These are phyloP conservation scores for Epicauta chinensis DNA, from an alignment of 1,140 invertebrate species.

Conservation along the genomic window DNA sequence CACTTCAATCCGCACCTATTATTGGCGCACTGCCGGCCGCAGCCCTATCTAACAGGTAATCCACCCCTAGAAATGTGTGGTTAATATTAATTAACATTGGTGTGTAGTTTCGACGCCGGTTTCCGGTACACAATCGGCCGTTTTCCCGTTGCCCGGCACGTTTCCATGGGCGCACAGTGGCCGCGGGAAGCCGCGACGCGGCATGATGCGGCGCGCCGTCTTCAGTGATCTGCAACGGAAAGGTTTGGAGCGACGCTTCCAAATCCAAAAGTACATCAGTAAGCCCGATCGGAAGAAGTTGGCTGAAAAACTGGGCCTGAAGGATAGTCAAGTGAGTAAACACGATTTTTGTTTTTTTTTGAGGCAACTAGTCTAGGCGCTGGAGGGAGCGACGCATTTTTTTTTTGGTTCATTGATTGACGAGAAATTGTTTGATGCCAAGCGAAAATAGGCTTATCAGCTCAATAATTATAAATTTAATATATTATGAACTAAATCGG, in stretches of 20 bases:
- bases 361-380: too few species aligned
- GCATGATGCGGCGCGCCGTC: conserved; percentile 91
- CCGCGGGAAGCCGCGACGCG: conserved; percentile 76
- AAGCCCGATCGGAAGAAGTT: conserved; percentile 95
- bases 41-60: conserved; percentile 51
- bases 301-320: conserved; percentile 90
- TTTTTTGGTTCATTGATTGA: too few species aligned
- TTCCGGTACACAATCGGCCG: conserved; percentile 43
- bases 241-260: conserved; percentile 90
- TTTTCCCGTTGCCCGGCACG: conserved; percentile 61
- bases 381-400: too few species aligned
- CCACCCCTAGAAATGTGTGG: neutral
- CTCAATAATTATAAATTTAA: too few species aligned
- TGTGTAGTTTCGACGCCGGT: conserved; percentile 28
- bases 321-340: conserved; percentile 81
- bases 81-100: conserved; percentile 13
- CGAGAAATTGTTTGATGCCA: too few species aligned
- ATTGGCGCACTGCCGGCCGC: conserved; percentile 48
- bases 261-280: conserved; percentile 97
- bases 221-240: conserved; percentile 90
- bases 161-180: conserved; percentile 77
- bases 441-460: too few species aligned
- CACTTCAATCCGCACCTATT: conserved; percentile 47
- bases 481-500: too few species aligned
- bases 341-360: too few species aligned